Evolutionary conservation across 2,113 vertebrate genomes (phyloP), one percentile per base, ranked within the genome.

Genomic region (Eidolon helvum): DNA sequence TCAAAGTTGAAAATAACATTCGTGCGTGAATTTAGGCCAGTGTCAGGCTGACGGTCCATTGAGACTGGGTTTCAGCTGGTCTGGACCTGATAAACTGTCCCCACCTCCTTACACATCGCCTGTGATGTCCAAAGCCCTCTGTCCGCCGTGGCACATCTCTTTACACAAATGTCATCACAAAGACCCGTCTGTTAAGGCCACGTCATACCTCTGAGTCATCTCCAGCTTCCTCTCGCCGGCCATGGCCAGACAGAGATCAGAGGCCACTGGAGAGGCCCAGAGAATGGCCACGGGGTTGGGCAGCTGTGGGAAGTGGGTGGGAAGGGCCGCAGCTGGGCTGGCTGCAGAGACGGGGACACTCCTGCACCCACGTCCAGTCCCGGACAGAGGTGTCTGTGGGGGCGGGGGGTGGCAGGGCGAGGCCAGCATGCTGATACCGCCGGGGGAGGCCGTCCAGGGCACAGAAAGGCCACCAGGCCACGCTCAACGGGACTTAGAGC

Each of bases 301-400:
- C 38, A 28, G 35, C 75, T 16, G 19, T 89, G 91, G 91, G 82
- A 61, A 80, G 61, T 24, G 16, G 40, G 77, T 35, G 88, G 92
- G 82, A 55, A 66, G 82, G 30, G 68, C 86, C 1, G 16, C 45
- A 30, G 35, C 79, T 11, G 38, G 72, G 55, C 86, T 33, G 50
- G 80, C 86, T 72, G 0, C 19, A 11, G 88, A 24, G 48, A 71
- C n/a, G 4, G 15, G 38, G 79, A 69, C 40, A 16, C 21, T 35
- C 59, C 43, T 5, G 68, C 18, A 38, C 65, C 94, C 93, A 83
- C 48, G 18, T 21, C 33, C 95, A 48, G 94, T 0, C n/a, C 1
- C 38, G 55, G 80, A 97, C 94, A 92, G 90, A 96, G 94, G 55
- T 40, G 24, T 66, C 69, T 40, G 80, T 94, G 95, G 95, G 50